Evolutionary conservation across 2,888 invertebrate species (phyloP).

Genomic region (Elegia similella): DNA sequence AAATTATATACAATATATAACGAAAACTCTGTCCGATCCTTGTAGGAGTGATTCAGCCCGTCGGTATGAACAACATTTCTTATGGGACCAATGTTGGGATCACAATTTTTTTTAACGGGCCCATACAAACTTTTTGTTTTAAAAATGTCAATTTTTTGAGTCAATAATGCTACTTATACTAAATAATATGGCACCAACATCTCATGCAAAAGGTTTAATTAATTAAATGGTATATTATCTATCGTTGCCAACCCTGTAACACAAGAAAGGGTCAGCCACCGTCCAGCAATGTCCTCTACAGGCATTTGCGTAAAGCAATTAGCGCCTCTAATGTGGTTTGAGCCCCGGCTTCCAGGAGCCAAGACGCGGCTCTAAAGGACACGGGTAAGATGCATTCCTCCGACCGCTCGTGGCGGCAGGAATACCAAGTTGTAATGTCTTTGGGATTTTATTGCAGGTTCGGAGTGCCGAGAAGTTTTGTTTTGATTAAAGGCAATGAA

Average conservation of each 20-base stretch:
- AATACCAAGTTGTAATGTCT: constrained; percentile 63
- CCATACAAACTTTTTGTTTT: too few relatives aligned
- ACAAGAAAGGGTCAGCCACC: constrained; percentile 18
- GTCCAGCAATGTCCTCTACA: constrained; percentile 37
- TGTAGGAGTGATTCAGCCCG: too few relatives aligned
- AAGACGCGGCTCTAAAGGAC: constrained; percentile 27
- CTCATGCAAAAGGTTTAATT: too few relatives aligned
- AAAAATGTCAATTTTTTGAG: too few relatives aligned
- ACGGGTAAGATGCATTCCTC: constrained; percentile 42
- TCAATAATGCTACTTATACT: too few relatives aligned
- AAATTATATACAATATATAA: too few relatives aligned
- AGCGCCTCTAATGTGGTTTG: constrained; percentile 65
- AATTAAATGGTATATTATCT: too few relatives aligned
- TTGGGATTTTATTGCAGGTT: constrained; percentile 48
- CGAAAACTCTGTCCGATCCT: too few relatives aligned
- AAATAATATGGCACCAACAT: too few relatives aligned
- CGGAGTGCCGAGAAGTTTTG: constrained; percentile 29
- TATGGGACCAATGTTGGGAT: too few relatives aligned
- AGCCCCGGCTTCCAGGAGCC: constrained; percentile 40
- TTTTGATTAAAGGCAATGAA: constrained; percentile 15
- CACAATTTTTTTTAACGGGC: too few relatives aligned
- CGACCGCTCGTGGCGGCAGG: constrained; percentile 41
- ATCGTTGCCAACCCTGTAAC: not conserved
- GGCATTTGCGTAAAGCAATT: constrained; percentile 74
- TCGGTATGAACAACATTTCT: too few relatives aligned